Base-by-base conservation (phyloP, 2,888 invertebrate species). In the Caenorhabditis virilis region DNA sequence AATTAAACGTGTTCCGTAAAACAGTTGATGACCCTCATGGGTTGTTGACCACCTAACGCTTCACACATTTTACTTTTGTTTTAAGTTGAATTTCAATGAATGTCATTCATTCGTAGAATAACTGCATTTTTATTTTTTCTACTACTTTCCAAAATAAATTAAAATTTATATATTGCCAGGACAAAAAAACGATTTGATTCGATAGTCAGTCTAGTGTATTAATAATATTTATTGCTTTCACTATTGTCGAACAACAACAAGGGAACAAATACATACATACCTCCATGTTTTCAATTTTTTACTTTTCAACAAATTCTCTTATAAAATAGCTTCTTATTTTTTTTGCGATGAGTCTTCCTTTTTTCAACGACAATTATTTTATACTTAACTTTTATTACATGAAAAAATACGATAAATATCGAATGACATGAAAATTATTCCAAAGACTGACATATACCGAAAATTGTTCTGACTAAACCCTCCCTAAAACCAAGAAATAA, bases 1-100 rank as follows among this genome's bases (percentile, higher is more conserved):
- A 62, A 62, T 56, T 55, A 41, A 39, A 62, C n/a, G 15, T 56
- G 62, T 62, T 62, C 55, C 55, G 36, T 18, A 62, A 62, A 62
- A 62, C 62, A 56, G 48, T 62, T 62, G 62, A 38, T 47, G 43
- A 42, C 62, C 43, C 43, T 42, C 5, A 16, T 62, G 55, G 54
- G 47, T 43, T 51, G 50, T 50, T 52, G 62, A 62, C 48, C 56
- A 62, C 62, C 62, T 56, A 35, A 42, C 43, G 55, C 49, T 56
- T 62, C 62, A 56, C 30, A 62, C 56, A 62, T 43, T 59, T 59
- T 57, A 9, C 15, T 39, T 39, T 39, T 20, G 5, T 18, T 6
- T 16, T 39, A n/a, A n/a, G n/a, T n/a, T n/a, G n/a, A n/a, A n/a
- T n/a, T n/a, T n/a, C n/a, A n/a, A n/a, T n/a, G n/a, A n/a, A n/a